Percentiles rank a stretch among this genome's conserved stretches.
Conservation (phyloP, 2,888 invertebrate species). For the Ormyrus nitidulus region DNA sequence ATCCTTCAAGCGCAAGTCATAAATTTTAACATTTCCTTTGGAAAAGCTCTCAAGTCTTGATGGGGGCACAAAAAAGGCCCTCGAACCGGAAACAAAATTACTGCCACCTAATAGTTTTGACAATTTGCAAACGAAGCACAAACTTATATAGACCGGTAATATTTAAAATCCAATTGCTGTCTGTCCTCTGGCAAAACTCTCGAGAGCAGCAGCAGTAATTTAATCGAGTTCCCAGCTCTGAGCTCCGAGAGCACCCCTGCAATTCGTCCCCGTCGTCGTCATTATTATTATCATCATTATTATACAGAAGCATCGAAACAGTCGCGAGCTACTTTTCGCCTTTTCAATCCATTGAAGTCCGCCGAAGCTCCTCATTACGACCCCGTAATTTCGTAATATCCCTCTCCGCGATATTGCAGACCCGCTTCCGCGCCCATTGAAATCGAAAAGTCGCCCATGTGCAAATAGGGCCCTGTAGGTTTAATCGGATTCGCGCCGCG, state of each 20-base stretch:
- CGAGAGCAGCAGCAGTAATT: slow-evolving; percentile 10
- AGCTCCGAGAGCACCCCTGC: background rate
- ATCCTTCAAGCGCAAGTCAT: too few relatives aligned
- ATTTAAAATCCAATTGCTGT: slow-evolving; percentile 19
- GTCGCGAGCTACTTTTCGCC: background rate
- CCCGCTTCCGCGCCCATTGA: background rate
- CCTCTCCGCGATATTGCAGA: background rate
- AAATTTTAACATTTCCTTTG: too few relatives aligned
- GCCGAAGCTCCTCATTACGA: background rate
- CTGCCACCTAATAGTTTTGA: too few relatives aligned
- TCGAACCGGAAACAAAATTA: too few relatives aligned
- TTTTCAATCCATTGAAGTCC: slow-evolving; percentile 36
- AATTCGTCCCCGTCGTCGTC: background rate
- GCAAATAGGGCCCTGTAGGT: slow-evolving; percentile 22
- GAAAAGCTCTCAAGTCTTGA: too few relatives aligned
- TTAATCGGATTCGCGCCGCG: slow-evolving; percentile 31
- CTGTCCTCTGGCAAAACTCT: background rate
- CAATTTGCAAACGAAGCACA: background rate
- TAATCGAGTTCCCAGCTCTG: background rate
- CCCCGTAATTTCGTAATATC: slow-evolving; percentile 7
- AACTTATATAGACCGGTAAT: background rate
- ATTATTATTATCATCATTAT: background rate
- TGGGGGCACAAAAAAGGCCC: too few relatives aligned
- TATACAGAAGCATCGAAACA: slow-evolving; percentile 15
- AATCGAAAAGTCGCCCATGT: slow-evolving; percentile 20